Conservation (phyloP, 2,888 invertebrate species). For the Heliconius cydno region DNA sequence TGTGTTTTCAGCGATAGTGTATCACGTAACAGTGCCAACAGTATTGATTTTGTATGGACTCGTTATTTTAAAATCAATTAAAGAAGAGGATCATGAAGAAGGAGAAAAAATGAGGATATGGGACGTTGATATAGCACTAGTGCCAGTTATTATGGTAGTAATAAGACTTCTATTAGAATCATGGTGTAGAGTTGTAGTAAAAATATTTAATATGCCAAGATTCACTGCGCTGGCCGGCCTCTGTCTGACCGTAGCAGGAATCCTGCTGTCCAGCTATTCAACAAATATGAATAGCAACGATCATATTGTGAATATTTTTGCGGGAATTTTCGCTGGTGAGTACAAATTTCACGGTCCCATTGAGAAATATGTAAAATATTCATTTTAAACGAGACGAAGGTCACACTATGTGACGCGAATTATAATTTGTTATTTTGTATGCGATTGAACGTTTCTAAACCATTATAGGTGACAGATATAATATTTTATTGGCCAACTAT, state of each 20-base stretch:
- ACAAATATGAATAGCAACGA: slow-evolving; percentile 74
- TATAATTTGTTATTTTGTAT: slow-evolving; percentile 24
- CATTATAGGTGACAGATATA: slow-evolving; percentile 13
- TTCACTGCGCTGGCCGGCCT: slow-evolving; percentile 83
- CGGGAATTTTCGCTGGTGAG: slow-evolving; percentile 81
- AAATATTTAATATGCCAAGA: slow-evolving; percentile 83
- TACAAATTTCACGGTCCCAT: slow-evolving; percentile 40
- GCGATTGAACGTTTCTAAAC: slow-evolving; percentile 6
- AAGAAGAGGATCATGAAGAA: slow-evolving; percentile 75
- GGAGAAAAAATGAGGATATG: slow-evolving; percentile 76
- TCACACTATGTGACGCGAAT: slow-evolving; percentile 33
- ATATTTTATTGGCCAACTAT: slow-evolving; percentile 21
- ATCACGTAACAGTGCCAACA: slow-evolving; percentile 85
- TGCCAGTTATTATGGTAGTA: slow-evolving; percentile 84
- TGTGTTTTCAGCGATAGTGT: slow-evolving; percentile 82
- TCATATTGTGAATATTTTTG: slow-evolving; percentile 76
- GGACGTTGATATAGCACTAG: slow-evolving; percentile 83
- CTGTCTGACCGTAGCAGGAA: slow-evolving; percentile 83
- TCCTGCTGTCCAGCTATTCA: slow-evolving; percentile 79
- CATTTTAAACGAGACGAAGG: slow-evolving; percentile 39
- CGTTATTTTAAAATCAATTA: slow-evolving; percentile 78
- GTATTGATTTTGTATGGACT: slow-evolving; percentile 82
- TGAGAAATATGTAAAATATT: slow-evolving; percentile 27
- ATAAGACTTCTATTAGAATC: slow-evolving; percentile 84
- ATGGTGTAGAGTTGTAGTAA: slow-evolving; percentile 82